Base-by-base conservation (phyloP, 2,888 invertebrate genomes). In the Andrena marginata region DNA sequence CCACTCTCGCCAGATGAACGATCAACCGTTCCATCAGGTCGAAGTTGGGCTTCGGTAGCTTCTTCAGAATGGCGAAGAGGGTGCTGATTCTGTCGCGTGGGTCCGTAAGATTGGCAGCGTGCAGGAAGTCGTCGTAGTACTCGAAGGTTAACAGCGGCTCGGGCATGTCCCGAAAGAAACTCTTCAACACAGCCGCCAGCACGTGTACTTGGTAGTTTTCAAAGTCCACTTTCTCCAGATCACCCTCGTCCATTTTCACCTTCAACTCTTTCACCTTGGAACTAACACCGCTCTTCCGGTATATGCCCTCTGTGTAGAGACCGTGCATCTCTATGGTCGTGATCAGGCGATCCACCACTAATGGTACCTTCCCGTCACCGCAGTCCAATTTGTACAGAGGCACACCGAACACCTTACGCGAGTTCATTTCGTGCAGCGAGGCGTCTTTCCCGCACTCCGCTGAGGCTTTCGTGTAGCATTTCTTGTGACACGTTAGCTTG, bases 91-190 rank as follows among this genome's bases (percentile, higher is more conserved):
- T 95, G 93, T 98, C 98, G 87, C 95, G 96, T 26, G 96, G 96
- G 93, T 98, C 97, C 13, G 97, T 96, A 87, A 98, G 96, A 94
- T 97, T 97, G 3, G 98, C 97, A 60, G 98, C 98, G 86, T 98
- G 96, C 82, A 99, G 96, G 94, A 99, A 98, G 94, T 99, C 98
- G 94, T 99, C 98, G 94, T 99, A 99, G 85, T 98, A 97, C 93
- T 98, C 98, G 94, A 97, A 98, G 70, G 98, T 98, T 87, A 99
- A 95, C 88, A 99, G 95, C 26, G 99, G 99, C 94, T 99, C 98
- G 20, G 98, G 98, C 96, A 99, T 97, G 93, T 99, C 99, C 54
- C 98, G 95, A 94, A 99, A 96, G 95, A 98, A 98, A 87, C 96
- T 95, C 94, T 99, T 99, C 79, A 99, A 95, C 48, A 98, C 97